phyloP scores from a whole-genome alignment of 2,888 invertebrate genomes.

The Acrobasis consociella region DNA sequence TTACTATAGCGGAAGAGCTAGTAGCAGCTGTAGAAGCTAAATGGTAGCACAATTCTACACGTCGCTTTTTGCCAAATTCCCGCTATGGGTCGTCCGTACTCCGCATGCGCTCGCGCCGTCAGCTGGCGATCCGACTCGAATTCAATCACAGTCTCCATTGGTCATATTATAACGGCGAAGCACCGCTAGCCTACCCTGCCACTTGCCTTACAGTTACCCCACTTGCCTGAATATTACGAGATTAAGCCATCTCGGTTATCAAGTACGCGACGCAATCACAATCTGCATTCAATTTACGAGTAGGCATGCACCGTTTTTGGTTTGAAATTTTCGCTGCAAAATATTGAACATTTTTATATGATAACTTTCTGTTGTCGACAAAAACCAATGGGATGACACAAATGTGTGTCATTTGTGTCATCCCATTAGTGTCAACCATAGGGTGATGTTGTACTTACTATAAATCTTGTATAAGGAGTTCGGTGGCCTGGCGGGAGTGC shows the following conservation, averaged over 20 bases:
- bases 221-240: constrained; percentile 38
- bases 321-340: neutral
- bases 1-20: no score
- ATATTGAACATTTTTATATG: no score
- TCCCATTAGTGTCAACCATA: no score
- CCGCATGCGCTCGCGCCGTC: constrained; percentile 18
- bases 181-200: constrained; percentile 39
- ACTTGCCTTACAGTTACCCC: constrained; percentile 41
- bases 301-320: constrained; percentile 4
- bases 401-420: no score
- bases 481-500: no score
- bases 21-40: no score
- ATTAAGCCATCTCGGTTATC: constrained; percentile 16
- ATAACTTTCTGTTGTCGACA: no score
- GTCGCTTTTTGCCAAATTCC: constrained; percentile 8
- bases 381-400: no score
- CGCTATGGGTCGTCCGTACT: constrained; percentile 21
- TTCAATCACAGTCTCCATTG: constrained; percentile 46
- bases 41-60: neutral
- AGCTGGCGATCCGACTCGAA: constrained; percentile 32
- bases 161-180: constrained; percentile 39
- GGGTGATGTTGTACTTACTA: no score
- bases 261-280: constrained; percentile 13
- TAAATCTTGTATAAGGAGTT: no score
- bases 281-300: constrained; percentile 1